Conservation (phyloP, 1,140 invertebrate genomes). For the Drosophila serrata region DNA sequence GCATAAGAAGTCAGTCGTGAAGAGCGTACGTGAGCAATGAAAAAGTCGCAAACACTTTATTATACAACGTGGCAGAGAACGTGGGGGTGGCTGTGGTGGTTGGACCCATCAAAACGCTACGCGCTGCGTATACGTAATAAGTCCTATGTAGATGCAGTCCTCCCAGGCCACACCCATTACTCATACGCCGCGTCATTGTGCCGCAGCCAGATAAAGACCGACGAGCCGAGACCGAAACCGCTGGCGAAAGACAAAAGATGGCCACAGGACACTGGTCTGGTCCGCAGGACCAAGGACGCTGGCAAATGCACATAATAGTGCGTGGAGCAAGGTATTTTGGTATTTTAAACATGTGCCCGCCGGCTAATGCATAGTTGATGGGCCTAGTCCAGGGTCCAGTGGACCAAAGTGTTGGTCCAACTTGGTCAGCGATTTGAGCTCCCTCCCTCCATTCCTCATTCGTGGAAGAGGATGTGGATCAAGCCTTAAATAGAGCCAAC, state of each 20-base stretch:
- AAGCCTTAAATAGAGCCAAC: slow-evolving; percentile 11
- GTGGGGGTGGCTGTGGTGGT: not conserved
- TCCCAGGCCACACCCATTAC: slow-evolving; percentile 57
- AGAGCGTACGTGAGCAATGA: slow-evolving; percentile 83
- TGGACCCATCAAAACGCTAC: slow-evolving; percentile 75
- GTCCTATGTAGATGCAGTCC: slow-evolving; percentile 67
- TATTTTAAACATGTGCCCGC: slow-evolving; percentile 75
- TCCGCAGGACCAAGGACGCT: slow-evolving; percentile 9
- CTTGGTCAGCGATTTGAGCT: slow-evolving; percentile 50
- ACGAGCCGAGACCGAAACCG: slow-evolving; percentile 25
- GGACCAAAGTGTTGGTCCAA: slow-evolving; percentile 69
- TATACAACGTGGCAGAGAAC: slow-evolving; percentile 54
- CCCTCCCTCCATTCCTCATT: not conserved
- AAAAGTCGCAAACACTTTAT: slow-evolving; percentile 84
- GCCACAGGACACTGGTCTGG: slow-evolving; percentile 7
- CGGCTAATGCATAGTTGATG: slow-evolving; percentile 82
- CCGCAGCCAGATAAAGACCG: slow-evolving; percentile 70
- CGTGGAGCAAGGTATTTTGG: slow-evolving; percentile 73
- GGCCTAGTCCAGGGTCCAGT: slow-evolving; percentile 43
- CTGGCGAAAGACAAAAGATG: slow-evolving; percentile 62
- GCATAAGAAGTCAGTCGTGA: slow-evolving; percentile 81
- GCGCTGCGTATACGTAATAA: slow-evolving; percentile 82
- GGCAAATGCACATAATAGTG: slow-evolving; percentile 57
- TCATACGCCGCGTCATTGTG: slow-evolving; percentile 80
- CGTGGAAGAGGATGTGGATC: slow-evolving; percentile 1